Base-by-base conservation (phyloP, 1,140 invertebrate genomes). In the Brachionus asplanchnoidis region DNA sequence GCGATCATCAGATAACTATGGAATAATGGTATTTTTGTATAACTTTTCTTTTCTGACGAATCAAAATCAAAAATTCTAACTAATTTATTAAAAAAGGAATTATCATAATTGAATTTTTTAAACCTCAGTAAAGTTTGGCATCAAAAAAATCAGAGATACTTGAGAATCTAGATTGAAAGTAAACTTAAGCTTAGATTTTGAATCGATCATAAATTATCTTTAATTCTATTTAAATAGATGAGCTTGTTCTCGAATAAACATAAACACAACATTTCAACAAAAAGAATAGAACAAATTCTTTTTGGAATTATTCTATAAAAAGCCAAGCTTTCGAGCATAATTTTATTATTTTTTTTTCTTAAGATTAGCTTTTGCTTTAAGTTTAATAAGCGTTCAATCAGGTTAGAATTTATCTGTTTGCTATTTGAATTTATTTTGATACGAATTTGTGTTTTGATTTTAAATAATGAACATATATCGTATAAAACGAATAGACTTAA, bases 371-470 rank as follows among this genome's bases (percentile, higher is more conserved):
- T 32, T 68, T 32, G 66, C 26, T 73, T 46, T 73, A 42, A 42
- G 68, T 42, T 20, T 17, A 40, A 42, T 42, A 73, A 73, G 68
- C 68, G 68, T 73, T 73, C 36, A 40, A 44, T 73, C 68, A 73
- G 68, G 68, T 73, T 73, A 73, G 20, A 73, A 73, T 73, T 68
- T 42, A 73, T 73, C 68, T 73, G 68, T 73, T 73, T 73, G 68
- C 40, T 73, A 73, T 73, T 73, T 73, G 17, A 40, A 73, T 36
- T n/a, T 42, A 17, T 73, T 73, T 73, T 42, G 68, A 68, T 68
- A 36, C 32, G 68, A 42, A 40, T 3, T 73, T 42, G 17, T 20
- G 68, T 40, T 73, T 20, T 73, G n/a, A 73, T 40, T 23, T 42
- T 12, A 1, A 42, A 28, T 73, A n/a, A 73, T n/a, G 68, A 73